Evolutionary conservation across 2,113 vertebrate species (phyloP).

Genomic region (Scopus umbretta): DNA sequence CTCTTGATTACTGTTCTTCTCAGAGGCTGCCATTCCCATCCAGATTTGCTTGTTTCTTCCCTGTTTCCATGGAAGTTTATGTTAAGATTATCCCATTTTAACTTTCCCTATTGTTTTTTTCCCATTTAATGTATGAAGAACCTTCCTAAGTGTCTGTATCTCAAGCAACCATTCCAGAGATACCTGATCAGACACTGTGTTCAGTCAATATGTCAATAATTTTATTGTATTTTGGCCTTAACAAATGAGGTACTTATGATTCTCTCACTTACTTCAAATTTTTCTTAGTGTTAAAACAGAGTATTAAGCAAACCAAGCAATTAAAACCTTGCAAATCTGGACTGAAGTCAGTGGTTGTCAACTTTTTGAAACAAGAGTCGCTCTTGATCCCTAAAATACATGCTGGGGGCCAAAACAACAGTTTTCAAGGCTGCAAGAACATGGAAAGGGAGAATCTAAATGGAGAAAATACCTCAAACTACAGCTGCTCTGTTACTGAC

Average conservation of each 20-base stretch:
- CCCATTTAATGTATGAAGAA: background rate
- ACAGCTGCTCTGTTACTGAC: background rate
- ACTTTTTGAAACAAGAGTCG: background rate
- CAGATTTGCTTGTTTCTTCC: background rate
- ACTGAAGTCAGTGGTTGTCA: background rate
- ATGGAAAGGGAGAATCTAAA: background rate
- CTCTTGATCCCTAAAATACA: background rate
- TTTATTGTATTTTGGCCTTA: background rate
- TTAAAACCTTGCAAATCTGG: background rate
- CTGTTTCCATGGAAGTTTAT: background rate
- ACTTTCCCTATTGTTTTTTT: background rate
- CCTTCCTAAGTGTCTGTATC: background rate
- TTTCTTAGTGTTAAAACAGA: background rate
- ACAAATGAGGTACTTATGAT: background rate
- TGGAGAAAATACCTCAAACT: background rate
- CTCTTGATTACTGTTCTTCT: background rate
- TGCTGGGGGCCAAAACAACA: background rate
- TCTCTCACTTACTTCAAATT: background rate
- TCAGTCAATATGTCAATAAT: background rate
- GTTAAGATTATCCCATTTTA: background rate
- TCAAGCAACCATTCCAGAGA: background rate
- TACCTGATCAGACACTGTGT: background rate
- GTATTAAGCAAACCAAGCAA: background rate
- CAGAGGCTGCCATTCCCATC: background rate
- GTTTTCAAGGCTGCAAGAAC: background rate